These are phyloP conservation scores for Pseudeuparius sepicola DNA, from an alignment of 2,888 invertebrate species.

Conservation along the genomic window DNA sequence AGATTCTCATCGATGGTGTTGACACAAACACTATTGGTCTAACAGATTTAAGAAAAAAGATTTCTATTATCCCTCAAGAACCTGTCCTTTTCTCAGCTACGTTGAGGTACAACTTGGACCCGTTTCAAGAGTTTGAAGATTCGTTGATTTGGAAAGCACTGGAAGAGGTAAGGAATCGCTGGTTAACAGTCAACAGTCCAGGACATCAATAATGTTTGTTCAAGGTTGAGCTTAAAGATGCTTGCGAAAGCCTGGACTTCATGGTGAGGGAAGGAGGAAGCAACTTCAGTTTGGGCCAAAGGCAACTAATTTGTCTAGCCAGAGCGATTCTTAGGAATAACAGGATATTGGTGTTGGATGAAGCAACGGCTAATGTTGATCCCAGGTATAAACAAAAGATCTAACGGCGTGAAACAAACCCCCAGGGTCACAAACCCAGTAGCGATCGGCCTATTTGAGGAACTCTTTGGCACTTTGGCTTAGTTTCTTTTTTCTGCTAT, in stretches of 20 bases:
- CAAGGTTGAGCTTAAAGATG: constrained; percentile 65
- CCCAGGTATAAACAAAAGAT: constrained; percentile 46
- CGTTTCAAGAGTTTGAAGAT: constrained; percentile 65
- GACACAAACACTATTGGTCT: constrained; percentile 63
- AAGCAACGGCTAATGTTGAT: constrained; percentile 88
- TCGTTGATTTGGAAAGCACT: constrained; percentile 68
- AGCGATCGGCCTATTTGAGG: background rate
- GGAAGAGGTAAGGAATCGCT: constrained; percentile 43
- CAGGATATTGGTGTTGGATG: constrained; percentile 73
- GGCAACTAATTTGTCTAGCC: constrained; percentile 78
- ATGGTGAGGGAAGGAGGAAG: constrained; percentile 65
- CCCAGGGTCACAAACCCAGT: too few relatives aligned
- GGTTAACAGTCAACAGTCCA: too few relatives aligned
- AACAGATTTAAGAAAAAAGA: constrained; percentile 65
- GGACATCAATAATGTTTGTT: constrained; percentile 7
- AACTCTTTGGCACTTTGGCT: too few relatives aligned
- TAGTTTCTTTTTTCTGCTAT: too few relatives aligned
- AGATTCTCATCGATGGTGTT: constrained; percentile 65
- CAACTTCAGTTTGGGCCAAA: constrained; percentile 81
- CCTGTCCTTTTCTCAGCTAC: constrained; percentile 78
- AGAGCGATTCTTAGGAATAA: constrained; percentile 72
- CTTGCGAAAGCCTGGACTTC: constrained; percentile 52
- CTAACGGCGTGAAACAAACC: background rate
- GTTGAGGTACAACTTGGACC: constrained; percentile 78
- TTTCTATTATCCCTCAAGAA: constrained; percentile 91